A percentile compares a stretch with the other conserved stretches of the same genome.
These are phyloP conservation scores for Ornithorhynchus anatinus DNA, from an alignment of 2,113 vertebrate genomes.

Conservation along the genomic window DNA sequence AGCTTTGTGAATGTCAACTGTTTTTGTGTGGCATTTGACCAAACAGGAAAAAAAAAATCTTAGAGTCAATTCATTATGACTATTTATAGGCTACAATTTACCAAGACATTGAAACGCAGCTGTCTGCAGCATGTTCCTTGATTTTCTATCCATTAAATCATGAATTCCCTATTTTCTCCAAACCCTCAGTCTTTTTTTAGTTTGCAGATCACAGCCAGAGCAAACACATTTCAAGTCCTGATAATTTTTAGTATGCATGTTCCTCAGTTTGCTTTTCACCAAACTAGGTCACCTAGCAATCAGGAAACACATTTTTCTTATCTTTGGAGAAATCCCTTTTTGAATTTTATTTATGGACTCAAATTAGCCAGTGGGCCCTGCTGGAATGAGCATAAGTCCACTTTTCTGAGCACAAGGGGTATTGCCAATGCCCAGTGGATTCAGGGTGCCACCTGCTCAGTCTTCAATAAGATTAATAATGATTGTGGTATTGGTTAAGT, in stretches of 20 bases:
- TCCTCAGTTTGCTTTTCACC: background rate
- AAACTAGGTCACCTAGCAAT: background rate
- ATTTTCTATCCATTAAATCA: background rate
- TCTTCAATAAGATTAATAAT: accelerated
- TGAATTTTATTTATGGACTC: background rate
- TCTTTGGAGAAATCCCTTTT: background rate
- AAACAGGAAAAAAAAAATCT: background rate
- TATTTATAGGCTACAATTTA: background rate
- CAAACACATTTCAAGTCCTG: background rate
- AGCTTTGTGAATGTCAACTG: too few species aligned
- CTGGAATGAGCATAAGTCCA: background rate
- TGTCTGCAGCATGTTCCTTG: background rate
- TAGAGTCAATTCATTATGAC: background rate
- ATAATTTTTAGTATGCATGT: background rate
- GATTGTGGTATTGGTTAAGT: too few species aligned
- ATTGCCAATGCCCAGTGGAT: accelerated
- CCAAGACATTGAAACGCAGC: background rate
- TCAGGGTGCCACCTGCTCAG: background rate
- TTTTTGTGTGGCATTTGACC: too few species aligned
- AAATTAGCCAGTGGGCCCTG: background rate
- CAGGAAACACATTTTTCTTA: background rate
- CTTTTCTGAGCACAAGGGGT: too few species aligned
- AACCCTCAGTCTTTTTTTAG: background rate
- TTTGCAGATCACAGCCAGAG: background rate
- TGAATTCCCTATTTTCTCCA: background rate